phyloP scores from a whole-genome alignment of 2,797 vertebrate species.

The Paratrypauchen microcephalus region DNA sequence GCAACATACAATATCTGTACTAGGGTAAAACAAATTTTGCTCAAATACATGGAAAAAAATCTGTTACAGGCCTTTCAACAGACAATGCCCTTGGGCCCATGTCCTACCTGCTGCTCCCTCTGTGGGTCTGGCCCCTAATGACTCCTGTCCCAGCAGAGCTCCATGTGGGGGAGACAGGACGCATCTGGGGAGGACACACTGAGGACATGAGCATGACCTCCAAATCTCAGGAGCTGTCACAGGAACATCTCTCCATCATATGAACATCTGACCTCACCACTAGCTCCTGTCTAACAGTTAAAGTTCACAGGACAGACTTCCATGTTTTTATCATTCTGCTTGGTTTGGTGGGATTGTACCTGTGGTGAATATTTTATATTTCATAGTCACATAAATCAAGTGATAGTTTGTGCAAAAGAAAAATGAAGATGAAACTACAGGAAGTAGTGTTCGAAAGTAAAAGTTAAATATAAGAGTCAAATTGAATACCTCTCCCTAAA shows the following conservation, averaged over 20 bases:
- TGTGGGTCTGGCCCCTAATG: slow-evolving; percentile 5
- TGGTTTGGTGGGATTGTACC: too few species aligned
- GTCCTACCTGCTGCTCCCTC: not conserved
- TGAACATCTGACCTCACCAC: not conserved
- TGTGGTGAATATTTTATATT: too few species aligned
- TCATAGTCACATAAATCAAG: too few species aligned
- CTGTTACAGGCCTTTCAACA: not conserved
- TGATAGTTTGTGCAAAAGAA: too few species aligned
- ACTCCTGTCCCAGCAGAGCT: not conserved
- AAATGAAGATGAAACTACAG: too few species aligned
- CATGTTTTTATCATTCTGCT: too few species aligned
- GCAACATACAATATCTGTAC: too few species aligned
- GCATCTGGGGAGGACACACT: not conserved
- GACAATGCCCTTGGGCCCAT: not conserved
- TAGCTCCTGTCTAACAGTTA: slow-evolving; percentile 9
- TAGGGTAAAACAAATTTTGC: too few species aligned
- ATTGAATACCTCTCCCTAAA: too few species aligned
- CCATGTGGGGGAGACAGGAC: not conserved
- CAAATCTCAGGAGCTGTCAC: slow-evolving; percentile 14
- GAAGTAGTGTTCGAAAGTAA: too few species aligned
- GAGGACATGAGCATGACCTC: slow-evolving; percentile 13
- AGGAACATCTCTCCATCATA: slow-evolving; percentile 8
- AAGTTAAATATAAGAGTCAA: too few species aligned
- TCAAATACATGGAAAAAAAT: too few species aligned
- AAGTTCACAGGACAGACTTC: not conserved